These are phyloP conservation scores for Sebastolobus alascanus DNA, from an alignment of 2,797 vertebrate species.

Conservation along the genomic window DNA sequence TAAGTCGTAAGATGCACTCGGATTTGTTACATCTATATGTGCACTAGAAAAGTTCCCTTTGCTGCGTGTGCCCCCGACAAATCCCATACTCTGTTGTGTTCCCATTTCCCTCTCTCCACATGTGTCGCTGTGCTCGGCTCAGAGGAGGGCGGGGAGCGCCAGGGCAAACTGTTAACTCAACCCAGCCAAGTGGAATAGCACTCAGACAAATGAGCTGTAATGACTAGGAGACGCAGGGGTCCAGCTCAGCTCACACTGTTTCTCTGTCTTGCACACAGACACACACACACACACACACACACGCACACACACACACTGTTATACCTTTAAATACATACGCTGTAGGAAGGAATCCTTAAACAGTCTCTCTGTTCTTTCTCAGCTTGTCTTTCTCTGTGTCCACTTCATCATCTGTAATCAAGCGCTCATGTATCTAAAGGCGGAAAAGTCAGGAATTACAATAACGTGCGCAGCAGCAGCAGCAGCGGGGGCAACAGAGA, in stretches of 20 bases:
- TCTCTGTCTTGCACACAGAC: constrained; percentile 46
- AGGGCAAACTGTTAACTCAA: constrained; percentile 80
- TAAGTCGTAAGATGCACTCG: constrained; percentile 2
- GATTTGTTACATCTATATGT: not conserved
- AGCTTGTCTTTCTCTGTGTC: constrained; percentile 28
- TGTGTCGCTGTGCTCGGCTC: constrained; percentile 60
- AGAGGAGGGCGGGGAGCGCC: constrained; percentile 63
- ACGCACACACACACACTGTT: constrained; percentile 26
- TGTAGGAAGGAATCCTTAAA: constrained; percentile 43
- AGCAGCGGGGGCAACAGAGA: not conserved
- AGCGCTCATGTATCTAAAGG: constrained; percentile 19
- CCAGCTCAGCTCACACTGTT: constrained; percentile 61
- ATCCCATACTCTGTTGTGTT: constrained; percentile 35
- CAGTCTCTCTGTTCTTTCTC: constrained; percentile 8
- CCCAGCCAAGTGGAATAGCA: constrained; percentile 81
- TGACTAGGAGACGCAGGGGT: constrained; percentile 75
- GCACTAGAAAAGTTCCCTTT: constrained; percentile 4
- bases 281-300: constrained; percentile 3
- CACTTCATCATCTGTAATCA: constrained; percentile 53
- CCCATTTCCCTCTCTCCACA: constrained; percentile 52
- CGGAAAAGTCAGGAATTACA: not conserved
- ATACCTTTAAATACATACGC: constrained; percentile 51
- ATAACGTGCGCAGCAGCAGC: not conserved
- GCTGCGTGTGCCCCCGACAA: not conserved
- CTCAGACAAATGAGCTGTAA: constrained; percentile 84